Evolutionary conservation across 2,113 vertebrate genomes (phyloP).

Genomic region (Sceloporus undulatus): DNA sequence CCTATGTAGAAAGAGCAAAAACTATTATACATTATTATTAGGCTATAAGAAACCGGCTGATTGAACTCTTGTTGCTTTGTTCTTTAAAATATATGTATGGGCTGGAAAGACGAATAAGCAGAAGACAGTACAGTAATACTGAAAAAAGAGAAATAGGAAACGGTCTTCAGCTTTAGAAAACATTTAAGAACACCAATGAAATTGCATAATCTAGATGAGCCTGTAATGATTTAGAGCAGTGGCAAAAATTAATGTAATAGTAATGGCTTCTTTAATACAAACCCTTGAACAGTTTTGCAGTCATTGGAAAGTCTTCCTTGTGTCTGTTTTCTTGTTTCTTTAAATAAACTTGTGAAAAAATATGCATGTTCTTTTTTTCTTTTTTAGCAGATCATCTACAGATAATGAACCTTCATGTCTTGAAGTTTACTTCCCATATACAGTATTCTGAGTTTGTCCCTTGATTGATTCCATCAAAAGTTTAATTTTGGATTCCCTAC

Average conservation of each 20-base stretch:
- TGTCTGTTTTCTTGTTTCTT: not conserved
- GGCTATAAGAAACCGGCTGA: constrained; percentile 3
- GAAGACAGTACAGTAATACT: not conserved
- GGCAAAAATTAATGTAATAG: not conserved
- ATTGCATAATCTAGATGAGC: not conserved
- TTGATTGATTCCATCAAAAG: not conserved
- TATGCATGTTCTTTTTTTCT: not conserved
- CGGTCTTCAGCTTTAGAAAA: not conserved
- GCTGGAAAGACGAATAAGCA: not conserved
- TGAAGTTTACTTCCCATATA: not conserved
- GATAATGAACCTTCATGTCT: not conserved
- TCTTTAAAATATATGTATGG: not conserved
- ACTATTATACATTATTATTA: not conserved
- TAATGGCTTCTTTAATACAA: not conserved
- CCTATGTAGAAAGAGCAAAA: constrained; percentile 18
- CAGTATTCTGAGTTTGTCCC: not conserved
- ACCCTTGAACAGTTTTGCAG: not conserved
- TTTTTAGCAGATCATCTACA: not conserved
- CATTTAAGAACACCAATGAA: not conserved
- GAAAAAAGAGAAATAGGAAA: not conserved
- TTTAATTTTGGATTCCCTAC: not conserved
- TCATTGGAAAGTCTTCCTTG: not conserved
- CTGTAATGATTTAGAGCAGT: not conserved
- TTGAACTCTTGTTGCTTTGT: not conserved
- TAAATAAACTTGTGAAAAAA: constrained; percentile 13